Conservation (phyloP, 2,888 invertebrate genomes). For the Oasisia sp. region DNA sequence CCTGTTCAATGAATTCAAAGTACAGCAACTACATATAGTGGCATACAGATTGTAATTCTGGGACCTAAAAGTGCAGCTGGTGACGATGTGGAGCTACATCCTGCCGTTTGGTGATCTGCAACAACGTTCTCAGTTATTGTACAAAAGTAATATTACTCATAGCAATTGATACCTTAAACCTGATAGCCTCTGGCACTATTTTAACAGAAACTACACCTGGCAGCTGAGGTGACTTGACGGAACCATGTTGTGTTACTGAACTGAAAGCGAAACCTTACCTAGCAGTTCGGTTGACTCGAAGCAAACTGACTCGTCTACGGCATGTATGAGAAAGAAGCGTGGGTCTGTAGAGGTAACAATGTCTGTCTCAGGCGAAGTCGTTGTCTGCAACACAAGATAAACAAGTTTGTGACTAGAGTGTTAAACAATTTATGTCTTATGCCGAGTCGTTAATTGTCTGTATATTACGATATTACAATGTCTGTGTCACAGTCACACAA, state of each 20-base stretch:
- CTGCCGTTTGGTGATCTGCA: not conserved
- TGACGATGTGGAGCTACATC: too few relatives aligned
- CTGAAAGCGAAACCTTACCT: not conserved
- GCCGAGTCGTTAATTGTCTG: too few relatives aligned
- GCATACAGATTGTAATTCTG: too few relatives aligned
- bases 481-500: too few relatives aligned
- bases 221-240: not conserved
- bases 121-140: not conserved
- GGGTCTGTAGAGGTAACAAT: not conserved
- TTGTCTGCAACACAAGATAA: not conserved
- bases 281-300: not conserved
- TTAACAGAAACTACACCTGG: not conserved
- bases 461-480: too few relatives aligned
- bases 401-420: too few relatives aligned
- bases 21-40: too few relatives aligned
- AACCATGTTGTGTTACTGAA: not conserved
- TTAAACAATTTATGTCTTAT: too few relatives aligned
- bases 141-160: not conserved
- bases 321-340: conserved; percentile 1
- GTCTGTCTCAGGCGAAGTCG: not conserved
- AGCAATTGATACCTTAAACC: not conserved
- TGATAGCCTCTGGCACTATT: not conserved
- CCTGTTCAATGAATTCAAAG: not conserved
- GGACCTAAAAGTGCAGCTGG: too few relatives aligned
- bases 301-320: not conserved